Evolutionary conservation across 2,113 vertebrate genomes (phyloP), one percentile per base, ranked within the genome.

Genomic region (Chamaea fasciata): DNA sequence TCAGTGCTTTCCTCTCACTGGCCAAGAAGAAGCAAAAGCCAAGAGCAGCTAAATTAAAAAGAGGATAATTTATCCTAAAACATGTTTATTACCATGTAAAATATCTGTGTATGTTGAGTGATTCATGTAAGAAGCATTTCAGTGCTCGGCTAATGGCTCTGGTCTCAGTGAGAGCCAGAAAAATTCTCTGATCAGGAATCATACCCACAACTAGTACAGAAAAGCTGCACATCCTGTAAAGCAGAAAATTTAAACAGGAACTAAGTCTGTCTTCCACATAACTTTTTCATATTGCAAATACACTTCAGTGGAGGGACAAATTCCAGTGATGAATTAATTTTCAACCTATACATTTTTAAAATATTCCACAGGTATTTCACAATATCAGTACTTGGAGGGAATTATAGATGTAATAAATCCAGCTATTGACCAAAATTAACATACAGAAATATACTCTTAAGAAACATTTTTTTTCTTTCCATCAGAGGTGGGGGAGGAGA

Each of bases 331-430:
- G 1, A 88, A 80, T 70, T 86, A 0, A 69, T 81, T 81, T 86
- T 64, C 52, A 53, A 69, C 4, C 22, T 49, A 31, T 2, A 49
- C 0, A 22, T 77, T 56, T 77, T 50, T 12, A 14, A 78, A 60
- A 21, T 15, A 56, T 63, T 75, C 30, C 67, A 33, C 47, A 68
- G 9, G 17, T 70, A 78, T 83, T 70, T 47, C 30, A 79, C 10
- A 6, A 6, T 13, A 44, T 10, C 6, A 27, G 0, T 26, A 18
- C 44, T 46, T 55, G 28, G 3, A 55, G 6, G 6, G 15, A 42
- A 65, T 80, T 94, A 81, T 55, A 64, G 64, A 76, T 52, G 13
- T 35, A 37, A 15, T 10, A 90, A 90, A 60, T 52, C 15, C 39
- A 83, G 57, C 27, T 75, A 60, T 10, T 63, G 44, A 46, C 9